Conservation (phyloP, 2,113 vertebrate genomes). For the Canis aureus region DNA sequence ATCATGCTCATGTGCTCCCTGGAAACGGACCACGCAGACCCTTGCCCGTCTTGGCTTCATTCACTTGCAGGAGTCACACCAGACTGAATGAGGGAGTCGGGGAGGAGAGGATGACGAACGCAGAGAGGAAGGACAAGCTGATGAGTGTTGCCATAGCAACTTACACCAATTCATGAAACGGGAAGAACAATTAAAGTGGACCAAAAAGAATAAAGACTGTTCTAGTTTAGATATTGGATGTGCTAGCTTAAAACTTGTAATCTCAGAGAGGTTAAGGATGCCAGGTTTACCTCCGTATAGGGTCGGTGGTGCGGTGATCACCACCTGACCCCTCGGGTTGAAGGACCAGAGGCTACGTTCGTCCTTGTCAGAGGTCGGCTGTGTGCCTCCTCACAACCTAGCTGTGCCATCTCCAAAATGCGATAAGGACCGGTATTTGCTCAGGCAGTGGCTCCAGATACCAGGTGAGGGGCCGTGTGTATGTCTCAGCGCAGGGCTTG, state of each 20-base stretch:
- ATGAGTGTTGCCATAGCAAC: not conserved
- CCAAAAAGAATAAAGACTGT: not conserved
- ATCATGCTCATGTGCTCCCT: too few species aligned
- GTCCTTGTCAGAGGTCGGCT: not conserved
- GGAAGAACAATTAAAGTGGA: not conserved
- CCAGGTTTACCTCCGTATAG: not conserved
- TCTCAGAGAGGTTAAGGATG: not conserved
- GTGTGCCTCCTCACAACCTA: not conserved
- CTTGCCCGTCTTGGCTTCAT: not conserved
- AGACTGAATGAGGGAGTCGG: not conserved
- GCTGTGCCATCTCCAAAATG: not conserved
- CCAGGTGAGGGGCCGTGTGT: not conserved
- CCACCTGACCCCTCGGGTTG: not conserved
- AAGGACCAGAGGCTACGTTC: not conserved
- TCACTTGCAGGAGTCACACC: not conserved
- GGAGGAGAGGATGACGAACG: not conserved
- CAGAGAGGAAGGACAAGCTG: not conserved
- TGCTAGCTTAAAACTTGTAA: not conserved
- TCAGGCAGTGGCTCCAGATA: not conserved
- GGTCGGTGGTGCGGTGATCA: not conserved
- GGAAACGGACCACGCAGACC: not conserved
- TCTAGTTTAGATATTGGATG: conserved; percentile 7
- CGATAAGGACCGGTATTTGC: not conserved
- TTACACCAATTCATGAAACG: not conserved
- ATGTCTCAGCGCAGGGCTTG: not conserved